Conservation (phyloP, 1,140 invertebrate genomes). For the Panagrolaimus sp. region DNA sequence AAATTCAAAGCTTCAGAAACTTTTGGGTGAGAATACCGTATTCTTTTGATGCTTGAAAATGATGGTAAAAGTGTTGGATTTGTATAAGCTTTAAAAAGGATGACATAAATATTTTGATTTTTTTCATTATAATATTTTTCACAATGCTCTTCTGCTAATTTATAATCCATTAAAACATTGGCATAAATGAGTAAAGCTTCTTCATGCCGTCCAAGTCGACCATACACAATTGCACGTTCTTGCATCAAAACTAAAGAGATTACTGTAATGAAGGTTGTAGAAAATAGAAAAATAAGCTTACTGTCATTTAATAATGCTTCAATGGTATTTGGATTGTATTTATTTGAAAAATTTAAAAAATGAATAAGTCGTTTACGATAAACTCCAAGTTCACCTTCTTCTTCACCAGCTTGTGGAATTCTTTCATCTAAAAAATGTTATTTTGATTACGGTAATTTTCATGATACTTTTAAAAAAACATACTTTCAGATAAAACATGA, state of each 20-base stretch:
- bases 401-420: constrained; percentile 64
- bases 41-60: constrained; percentile 15
- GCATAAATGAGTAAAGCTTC: constrained; percentile 86
- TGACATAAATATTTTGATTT: constrained; percentile 28
- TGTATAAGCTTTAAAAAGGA: constrained; percentile 43
- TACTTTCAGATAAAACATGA: constrained; percentile 33
- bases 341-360: constrained; percentile 75
- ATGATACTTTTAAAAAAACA: constrained; percentile 43
- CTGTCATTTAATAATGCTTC: constrained; percentile 29
- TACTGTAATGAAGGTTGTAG: background rate
- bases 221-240: constrained; percentile 84
- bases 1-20: constrained; percentile 40
- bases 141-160: constrained; percentile 68
- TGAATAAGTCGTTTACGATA: constrained; percentile 72
- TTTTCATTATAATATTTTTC: constrained; percentile 21
- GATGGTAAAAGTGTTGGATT: constrained; percentile 19
- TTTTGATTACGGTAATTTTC: too few relatives aligned
- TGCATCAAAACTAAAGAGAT: constrained; percentile 68
- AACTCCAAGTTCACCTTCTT: constrained; percentile 66
- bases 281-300: constrained; percentile 7
- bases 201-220: constrained; percentile 78
- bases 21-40: constrained; percentile 22
- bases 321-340: constrained; percentile 79
- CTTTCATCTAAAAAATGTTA: constrained; percentile 49
- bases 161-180: constrained; percentile 72